A percentile compares a stretch with the other conserved stretches of the same genome.
These are phyloP conservation scores for Metalampra italica DNA, from an alignment of 2,888 invertebrate genomes.

Conservation along the genomic window DNA sequence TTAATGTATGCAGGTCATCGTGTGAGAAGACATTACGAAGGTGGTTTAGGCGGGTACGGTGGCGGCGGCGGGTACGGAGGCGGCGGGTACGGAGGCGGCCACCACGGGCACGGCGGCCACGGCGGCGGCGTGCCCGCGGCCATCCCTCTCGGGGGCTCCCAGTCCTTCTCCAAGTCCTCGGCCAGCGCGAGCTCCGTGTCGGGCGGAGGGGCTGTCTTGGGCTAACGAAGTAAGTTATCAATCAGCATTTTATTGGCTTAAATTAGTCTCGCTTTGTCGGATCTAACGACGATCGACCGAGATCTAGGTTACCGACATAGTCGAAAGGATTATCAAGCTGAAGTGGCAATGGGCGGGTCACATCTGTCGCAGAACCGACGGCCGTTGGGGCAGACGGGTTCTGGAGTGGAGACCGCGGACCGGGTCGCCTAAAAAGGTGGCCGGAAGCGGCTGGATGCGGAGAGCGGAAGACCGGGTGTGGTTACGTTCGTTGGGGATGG, in stretches of 20 bases:
- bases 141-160: conserved; percentile 24
- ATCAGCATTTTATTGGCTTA: neutral
- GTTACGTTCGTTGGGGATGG: no score
- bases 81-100: conserved; percentile 21
- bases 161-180: conserved; percentile 51
- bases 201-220: conserved; percentile 18
- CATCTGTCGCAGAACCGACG: no score
- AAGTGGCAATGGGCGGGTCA: no score
- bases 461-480: no score
- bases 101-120: neutral
- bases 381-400: no score
- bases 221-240: conserved; percentile 13
- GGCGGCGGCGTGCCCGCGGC: conserved; percentile 14
- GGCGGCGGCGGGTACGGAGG: conserved; percentile 23
- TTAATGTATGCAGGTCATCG: neutral
- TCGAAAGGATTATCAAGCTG: no score
- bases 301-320: no score
- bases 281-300: no score
- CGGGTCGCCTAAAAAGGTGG: no score
- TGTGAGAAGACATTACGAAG: conserved; percentile 19
- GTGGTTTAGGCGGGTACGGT: conserved; percentile 25
- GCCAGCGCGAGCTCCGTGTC: conserved; percentile 50
- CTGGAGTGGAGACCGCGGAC: no score
- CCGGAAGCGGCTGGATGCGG: no score
- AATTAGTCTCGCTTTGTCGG: no score